phyloP scores from a whole-genome alignment of 2,113 vertebrate genomes.

The Grantiella picta region DNA sequence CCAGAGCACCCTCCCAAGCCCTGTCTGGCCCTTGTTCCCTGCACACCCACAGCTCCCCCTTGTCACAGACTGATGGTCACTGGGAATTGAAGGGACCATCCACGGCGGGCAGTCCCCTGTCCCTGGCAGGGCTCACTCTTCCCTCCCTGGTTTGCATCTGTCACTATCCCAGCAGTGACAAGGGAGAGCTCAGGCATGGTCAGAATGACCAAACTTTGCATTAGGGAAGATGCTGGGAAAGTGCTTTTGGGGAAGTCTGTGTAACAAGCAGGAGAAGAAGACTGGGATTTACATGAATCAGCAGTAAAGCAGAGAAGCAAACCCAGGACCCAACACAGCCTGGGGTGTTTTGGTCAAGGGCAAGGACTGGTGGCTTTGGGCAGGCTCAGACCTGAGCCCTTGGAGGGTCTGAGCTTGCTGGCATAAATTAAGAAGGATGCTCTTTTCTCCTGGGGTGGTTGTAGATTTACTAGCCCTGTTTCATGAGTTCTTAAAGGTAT shows the following conservation, averaged over 20 bases:
- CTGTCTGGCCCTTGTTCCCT: background rate
- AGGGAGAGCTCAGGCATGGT: background rate
- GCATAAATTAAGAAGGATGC: background rate
- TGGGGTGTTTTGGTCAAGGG: background rate
- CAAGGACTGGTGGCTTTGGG: background rate
- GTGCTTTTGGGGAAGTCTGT: accelerated
- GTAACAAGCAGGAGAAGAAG: background rate
- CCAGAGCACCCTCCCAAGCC: background rate
- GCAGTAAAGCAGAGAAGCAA: background rate
- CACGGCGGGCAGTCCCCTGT: background rate
- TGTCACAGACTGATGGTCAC: background rate
- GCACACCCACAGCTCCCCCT: accelerated
- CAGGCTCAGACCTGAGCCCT: background rate
- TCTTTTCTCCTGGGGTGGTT: background rate
- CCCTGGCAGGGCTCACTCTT: background rate
- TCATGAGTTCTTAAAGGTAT: background rate
- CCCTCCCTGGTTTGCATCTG: background rate
- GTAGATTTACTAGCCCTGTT: background rate
- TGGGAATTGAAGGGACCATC: background rate
- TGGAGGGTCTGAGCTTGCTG: background rate
- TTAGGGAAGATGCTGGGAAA: background rate
- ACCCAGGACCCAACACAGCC: accelerated
- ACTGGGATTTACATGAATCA: background rate
- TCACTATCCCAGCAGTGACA: background rate
- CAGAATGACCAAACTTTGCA: background rate